A percentile compares a stretch with the other conserved stretches of the same genome.
Conservation (phyloP, 1,140 invertebrate species). For the Drosophila ercepeae region DNA sequence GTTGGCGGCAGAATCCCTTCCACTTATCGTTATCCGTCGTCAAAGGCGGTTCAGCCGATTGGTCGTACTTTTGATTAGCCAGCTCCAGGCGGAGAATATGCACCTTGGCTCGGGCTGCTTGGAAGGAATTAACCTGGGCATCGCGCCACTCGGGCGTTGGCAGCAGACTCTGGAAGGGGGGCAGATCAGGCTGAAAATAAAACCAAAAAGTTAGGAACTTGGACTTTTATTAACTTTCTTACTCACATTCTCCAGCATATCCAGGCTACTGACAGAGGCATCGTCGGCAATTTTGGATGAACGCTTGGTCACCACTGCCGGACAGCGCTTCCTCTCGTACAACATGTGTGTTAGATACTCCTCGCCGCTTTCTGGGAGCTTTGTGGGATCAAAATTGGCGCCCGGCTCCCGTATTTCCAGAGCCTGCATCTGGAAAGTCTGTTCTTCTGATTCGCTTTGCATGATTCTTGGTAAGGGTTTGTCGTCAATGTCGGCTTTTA, state of each 20-base stretch:
- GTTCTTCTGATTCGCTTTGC: conserved; percentile 43
- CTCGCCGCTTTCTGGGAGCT: conserved; percentile 66
- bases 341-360: conserved; percentile 78
- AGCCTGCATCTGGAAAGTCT: conserved; percentile 74
- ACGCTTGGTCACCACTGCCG: conserved; percentile 70
- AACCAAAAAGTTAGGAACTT: background rate
- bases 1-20: conserved; percentile 60
- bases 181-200: conserved; percentile 29
- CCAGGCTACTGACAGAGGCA: conserved; percentile 3
- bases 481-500: background rate
- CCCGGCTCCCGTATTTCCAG: conserved; percentile 71
- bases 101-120: conserved; percentile 51
- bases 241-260: conserved; percentile 43
- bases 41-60: conserved; percentile 60
- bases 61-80: conserved; percentile 52
- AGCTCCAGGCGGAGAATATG: conserved; percentile 48
- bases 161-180: conserved; percentile 44
- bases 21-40: conserved; percentile 60
- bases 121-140: conserved; percentile 57
- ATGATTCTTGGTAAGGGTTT: conserved; percentile 15
- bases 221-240: background rate
- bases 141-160: conserved; percentile 73
- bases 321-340: conserved; percentile 75
- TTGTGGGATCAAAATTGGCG: conserved; percentile 66
- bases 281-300: conserved; percentile 38